Base-by-base conservation (phyloP, 2,888 invertebrate genomes). In the Ectobius pallidus region DNA sequence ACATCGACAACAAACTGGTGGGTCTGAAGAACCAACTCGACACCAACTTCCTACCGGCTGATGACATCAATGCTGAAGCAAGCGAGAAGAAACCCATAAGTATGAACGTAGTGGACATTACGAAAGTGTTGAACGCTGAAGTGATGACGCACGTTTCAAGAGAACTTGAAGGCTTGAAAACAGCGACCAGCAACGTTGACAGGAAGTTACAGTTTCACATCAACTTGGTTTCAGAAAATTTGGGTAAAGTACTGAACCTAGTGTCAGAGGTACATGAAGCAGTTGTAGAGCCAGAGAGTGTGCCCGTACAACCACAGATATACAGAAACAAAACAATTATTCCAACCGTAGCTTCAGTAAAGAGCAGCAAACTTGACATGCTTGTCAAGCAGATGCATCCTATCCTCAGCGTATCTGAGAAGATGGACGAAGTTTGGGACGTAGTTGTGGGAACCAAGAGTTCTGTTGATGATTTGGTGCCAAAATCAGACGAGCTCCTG, bases 401-500 rank as follows among this genome's bases (percentile, higher is more conserved):
- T 0, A 93, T 94, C 85, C 90, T 94, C 80, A 91, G 90, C 70
- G 94, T 94, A 0, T 92, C 94, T 0, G 93, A 94, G 80, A 94
- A 94, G 83, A 94, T 95, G 93, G 94, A 95, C 78, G 93, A 95
- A 83, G 94, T 95, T 3, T 95, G 94, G 94, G 92, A 93, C 80
- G 93, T 94, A 3, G 93, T 95, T 14, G 93, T 94, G 0, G 94
- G 94, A 16, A 94, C 94, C 2, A 95, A 95, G 81, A 93, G 92
- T 79, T 93, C 94, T 0, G 93, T 95, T 0, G 94, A 95, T 81
- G 91, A 93, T 81, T 85, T 95, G 69, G 88, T 95, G 46, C 94
- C 95, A 1, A 95, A 95, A 83, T 94, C 94, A 0, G 94, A 95
- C 80, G 93, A 94, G 78, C 84, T 95, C 4, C 84, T 95, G 16